phyloP scores from a whole-genome alignment of 2,888 invertebrate genomes.

The Byasa hedistus region DNA sequence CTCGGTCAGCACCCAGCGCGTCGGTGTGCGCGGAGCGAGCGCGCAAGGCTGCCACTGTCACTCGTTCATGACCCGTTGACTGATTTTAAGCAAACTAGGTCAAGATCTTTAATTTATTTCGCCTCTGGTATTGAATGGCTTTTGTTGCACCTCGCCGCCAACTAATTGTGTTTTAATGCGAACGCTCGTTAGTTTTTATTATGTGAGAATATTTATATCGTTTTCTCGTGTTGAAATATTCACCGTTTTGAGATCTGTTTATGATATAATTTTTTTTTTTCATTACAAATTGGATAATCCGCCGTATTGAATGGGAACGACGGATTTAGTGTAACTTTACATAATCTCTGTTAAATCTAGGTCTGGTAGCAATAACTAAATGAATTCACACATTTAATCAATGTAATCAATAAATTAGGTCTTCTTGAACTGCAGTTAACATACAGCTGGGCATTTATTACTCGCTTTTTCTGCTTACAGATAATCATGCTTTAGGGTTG shows the following conservation, averaged over 20 bases:
- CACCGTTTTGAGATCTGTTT: not conserved
- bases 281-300: not conserved
- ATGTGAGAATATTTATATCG: conserved; percentile 21
- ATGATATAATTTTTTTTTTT: no score
- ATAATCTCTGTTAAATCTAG: no score
- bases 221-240: conserved; percentile 16
- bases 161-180: conserved; percentile 33
- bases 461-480: conserved; percentile 22
- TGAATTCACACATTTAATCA: conserved; percentile 22
- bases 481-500: conserved; percentile 26
- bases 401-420: conserved; percentile 9
- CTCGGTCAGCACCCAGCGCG: conserved; percentile 43
- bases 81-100: conserved; percentile 73
- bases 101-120: conserved; percentile 73
- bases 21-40: conserved; percentile 56
- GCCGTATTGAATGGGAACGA: not conserved
- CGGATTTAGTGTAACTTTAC: no score
- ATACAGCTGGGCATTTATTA: conserved; percentile 13
- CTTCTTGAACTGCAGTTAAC: conserved; percentile 24
- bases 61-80: conserved; percentile 77
- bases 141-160: conserved; percentile 39
- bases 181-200: conserved; percentile 31
- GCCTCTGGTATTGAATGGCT: conserved; percentile 61
- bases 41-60: conserved; percentile 73
- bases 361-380: conserved; percentile 8